phyloP scores from a whole-genome alignment of 2,797 vertebrate genomes.

The Anabacerthia variegaticeps region DNA sequence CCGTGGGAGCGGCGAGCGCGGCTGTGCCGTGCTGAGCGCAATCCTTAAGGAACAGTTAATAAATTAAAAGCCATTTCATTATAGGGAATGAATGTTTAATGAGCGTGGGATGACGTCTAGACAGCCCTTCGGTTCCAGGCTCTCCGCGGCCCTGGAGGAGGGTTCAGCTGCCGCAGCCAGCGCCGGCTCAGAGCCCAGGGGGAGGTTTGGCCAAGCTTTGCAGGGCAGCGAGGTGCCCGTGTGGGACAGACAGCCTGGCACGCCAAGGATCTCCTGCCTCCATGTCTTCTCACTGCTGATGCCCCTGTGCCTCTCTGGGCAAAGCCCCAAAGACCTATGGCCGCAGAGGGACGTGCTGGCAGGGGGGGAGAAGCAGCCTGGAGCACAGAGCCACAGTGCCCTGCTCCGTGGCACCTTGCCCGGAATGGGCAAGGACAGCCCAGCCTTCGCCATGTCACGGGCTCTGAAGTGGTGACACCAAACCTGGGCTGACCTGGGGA shows the following conservation, averaged over 20 bases:
- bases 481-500: neutral
- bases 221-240: neutral
- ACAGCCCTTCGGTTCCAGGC: neutral
- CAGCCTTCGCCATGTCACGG: neutral
- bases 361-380: neutral
- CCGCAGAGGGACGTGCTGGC: neutral
- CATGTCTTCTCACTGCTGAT: neutral
- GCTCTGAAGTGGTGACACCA: accelerated
- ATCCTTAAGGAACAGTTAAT: neutral
- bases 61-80: constrained; percentile 69
- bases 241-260: neutral
- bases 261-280: neutral
- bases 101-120: constrained; percentile 46
- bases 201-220: neutral
- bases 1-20: accelerated
- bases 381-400: neutral
- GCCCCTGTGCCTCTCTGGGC: neutral
- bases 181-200: accelerated
- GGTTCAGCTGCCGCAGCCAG: neutral
- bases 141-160: neutral
- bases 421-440: neutral
- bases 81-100: constrained; percentile 68
- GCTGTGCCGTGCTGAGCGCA: accelerated
- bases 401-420: neutral
- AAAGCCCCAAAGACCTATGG: neutral